Conservation (phyloP, 1,140 invertebrate species). For the Arctopsyche grandis region DNA sequence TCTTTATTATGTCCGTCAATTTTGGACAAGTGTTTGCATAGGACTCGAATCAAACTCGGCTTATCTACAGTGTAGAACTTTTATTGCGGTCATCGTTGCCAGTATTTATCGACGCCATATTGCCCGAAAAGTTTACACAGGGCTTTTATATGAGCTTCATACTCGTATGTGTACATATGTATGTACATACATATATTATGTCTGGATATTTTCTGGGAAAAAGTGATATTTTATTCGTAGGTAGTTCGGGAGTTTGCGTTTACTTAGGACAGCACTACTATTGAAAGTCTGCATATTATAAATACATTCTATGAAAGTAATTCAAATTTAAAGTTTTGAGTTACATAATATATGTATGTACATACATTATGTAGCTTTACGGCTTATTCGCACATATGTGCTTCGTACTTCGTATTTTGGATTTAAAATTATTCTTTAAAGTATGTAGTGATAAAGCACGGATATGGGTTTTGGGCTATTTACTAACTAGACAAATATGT, state of each 20-base stretch:
- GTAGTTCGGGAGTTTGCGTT: background rate
- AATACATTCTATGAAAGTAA: no score
- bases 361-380: no score
- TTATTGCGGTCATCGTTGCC: slow-evolving; percentile 34
- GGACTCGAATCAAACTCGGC: slow-evolving; percentile 37
- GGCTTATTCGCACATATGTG: no score
- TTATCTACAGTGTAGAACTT: slow-evolving; percentile 30
- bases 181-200: slow-evolving; percentile 23
- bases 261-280: slow-evolving; percentile 12
- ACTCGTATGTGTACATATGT: background rate
- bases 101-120: slow-evolving; percentile 4
- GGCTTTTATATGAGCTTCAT: slow-evolving; percentile 9
- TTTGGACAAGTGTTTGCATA: slow-evolving; percentile 9
- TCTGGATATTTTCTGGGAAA: background rate
- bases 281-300: background rate
- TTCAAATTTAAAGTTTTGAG: no score
- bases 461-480: no score
- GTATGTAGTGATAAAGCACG: no score
- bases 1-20: background rate
- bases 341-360: no score
- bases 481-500: no score
- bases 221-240: no score
- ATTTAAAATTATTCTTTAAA: no score
- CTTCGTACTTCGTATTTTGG: no score
- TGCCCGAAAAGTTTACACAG: slow-evolving; percentile 26